Evolutionary conservation across 2,797 vertebrate species (phyloP).

Genomic region (Sardinella longiceps): DNA sequence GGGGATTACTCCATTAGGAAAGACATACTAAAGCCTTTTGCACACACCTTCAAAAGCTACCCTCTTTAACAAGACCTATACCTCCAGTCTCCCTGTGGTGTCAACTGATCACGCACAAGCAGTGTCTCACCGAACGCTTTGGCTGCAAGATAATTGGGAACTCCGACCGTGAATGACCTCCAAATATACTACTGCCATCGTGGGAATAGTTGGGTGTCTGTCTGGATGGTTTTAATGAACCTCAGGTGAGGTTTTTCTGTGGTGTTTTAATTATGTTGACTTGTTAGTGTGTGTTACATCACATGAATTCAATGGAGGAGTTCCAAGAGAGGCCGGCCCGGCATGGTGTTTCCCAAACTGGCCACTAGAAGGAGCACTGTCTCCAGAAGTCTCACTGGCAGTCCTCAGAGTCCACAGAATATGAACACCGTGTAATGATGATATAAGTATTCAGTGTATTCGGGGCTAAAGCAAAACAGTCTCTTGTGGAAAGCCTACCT

Average conservation of each 20-base stretch:
- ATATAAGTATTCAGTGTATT: background rate
- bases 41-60: background rate
- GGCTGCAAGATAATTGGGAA: background rate
- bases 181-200: background rate
- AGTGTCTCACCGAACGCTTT: background rate
- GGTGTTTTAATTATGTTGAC: constrained; percentile 10
- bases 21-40: background rate
- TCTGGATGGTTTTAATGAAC: background rate
- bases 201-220: constrained; percentile 11
- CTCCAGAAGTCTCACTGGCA: background rate
- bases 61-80: background rate
- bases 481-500: background rate
- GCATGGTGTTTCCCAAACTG: background rate
- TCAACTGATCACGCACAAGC: background rate
- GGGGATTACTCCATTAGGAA: background rate
- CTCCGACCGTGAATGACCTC: background rate
- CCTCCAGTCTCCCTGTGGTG: background rate
- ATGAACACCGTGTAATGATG: constrained; percentile 3
- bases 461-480: background rate
- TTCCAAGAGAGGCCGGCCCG: too few species aligned
- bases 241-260: constrained; percentile 18
- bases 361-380: constrained; percentile 1
- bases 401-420: background rate
- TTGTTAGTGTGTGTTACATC: constrained; percentile 2
- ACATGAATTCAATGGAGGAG: background rate